Evolutionary conservation across 2,888 invertebrate species (phyloP), one percentile per base, ranked within the genome.

Genomic region (Eristalis arbustorum): DNA sequence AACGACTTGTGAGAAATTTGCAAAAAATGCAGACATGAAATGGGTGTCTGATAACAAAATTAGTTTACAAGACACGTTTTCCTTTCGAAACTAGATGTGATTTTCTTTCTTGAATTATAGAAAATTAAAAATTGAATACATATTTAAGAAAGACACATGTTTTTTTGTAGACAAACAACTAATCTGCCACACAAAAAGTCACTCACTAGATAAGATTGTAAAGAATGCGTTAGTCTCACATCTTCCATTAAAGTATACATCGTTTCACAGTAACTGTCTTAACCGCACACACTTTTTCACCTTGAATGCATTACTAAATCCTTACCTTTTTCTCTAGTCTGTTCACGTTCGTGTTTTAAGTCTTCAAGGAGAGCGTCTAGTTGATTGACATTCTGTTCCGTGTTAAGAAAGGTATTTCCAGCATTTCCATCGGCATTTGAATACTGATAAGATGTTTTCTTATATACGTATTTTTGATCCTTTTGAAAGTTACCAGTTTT

Each of bases 351-450:
- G 75, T 92, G 90, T 89, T 96, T 96, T 89, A 96, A 92, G 91
- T 96, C 96, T 89, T 96, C 96, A 73, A 96, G 93, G 67, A 96
- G 92, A 0, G 95, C 95, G 91, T 96, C 96, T 90, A 96, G 92
- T 91, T 96, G 96, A 89, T 96, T 96, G 64, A 96, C 96, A 90
- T 96, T 96, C 90, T 95, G 94, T 89, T 92, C 90, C 25, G 89
- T 77, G 25, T 90, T 85, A 80, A 90, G 90, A 84, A 89, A 88
- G 77, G 89, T 88, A 69, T 69, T 85, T 85, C 90, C 91, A n/a
- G 89, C 89, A 75, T 90, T 91, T 80, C 90, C 90, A 62, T 90
- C 91, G 0, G 91, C 83, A 75, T 89, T 89, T 25, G 92, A 91
- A 88, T 93, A 93, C 89, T 93, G 91, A 88, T 93, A 93, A 31